Percentiles rank a stretch among this genome's conserved stretches.
Conservation (phyloP, 2,888 invertebrate genomes). For the Drosophila merina region DNA sequence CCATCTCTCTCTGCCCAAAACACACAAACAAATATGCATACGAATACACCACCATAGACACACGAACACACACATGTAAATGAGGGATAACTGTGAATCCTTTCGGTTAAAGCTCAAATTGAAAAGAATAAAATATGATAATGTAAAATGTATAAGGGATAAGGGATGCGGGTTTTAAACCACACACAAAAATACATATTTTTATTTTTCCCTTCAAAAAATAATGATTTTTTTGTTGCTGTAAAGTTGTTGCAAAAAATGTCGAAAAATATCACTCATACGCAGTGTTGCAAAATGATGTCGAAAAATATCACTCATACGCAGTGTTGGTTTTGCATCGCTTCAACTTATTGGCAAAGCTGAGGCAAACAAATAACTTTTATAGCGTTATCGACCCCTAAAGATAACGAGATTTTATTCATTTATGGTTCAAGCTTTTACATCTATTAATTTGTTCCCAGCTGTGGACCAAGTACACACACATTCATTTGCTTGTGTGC, state of each 20-base stretch:
- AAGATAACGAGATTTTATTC: constrained; percentile 17
- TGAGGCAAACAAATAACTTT: no score
- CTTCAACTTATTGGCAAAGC: no score
- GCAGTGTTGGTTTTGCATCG: neutral
- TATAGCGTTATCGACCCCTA: neutral
- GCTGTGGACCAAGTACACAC: constrained; percentile 18
- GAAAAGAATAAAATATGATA: constrained; percentile 2
- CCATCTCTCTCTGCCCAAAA: constrained; percentile 27
- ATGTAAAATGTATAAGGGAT: neutral
- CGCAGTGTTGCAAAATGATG: neutral
- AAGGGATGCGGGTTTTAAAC: neutral
- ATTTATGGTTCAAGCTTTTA: constrained; percentile 10
- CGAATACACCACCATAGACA: constrained; percentile 22
- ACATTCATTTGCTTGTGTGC: constrained; percentile 28
- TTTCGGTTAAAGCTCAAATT: neutral
- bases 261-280: neutral
- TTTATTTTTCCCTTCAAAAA: no score
- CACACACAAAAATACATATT: neutral
- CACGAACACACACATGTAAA: neutral
- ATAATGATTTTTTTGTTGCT: no score
- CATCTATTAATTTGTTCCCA: constrained; percentile 21
- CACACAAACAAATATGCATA: constrained; percentile 31
- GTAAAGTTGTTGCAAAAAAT: neutral
- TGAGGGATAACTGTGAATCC: neutral
- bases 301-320: neutral